phyloP scores from a whole-genome alignment of 2,888 invertebrate genomes.

The Apamea anceps region DNA sequence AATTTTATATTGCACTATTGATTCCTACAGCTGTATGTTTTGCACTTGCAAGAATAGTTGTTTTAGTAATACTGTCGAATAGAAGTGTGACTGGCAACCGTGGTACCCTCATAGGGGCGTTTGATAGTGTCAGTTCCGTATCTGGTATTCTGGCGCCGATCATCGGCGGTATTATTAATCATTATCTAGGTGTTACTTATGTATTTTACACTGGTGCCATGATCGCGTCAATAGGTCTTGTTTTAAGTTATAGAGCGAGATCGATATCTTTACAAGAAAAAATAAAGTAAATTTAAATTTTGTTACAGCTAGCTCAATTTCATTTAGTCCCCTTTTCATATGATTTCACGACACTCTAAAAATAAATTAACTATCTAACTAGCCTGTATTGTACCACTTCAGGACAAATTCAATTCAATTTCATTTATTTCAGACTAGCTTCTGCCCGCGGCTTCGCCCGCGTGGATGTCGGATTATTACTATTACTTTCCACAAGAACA shows the following conservation, averaged over 20 bases:
- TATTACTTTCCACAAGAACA: too few species aligned
- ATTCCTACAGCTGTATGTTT: slow-evolving; percentile 86
- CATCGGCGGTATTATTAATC: slow-evolving; percentile 86
- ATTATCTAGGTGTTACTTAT: slow-evolving; percentile 83
- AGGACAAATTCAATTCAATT: too few species aligned
- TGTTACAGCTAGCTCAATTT: neutral
- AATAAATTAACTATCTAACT: too few species aligned
- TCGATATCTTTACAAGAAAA: slow-evolving; percentile 61
- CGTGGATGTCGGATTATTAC: too few species aligned
- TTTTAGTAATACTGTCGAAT: slow-evolving; percentile 86
- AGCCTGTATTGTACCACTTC: too few species aligned
- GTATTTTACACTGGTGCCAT: slow-evolving; percentile 76
- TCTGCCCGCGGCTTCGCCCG: too few species aligned
- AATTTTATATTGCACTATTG: slow-evolving; percentile 80
- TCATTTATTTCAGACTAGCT: too few species aligned
- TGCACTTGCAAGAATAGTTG: slow-evolving; percentile 85
- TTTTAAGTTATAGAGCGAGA: slow-evolving; percentile 74
- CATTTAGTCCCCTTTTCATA: neutral
- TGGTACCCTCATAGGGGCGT: slow-evolving; percentile 90
- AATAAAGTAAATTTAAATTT: slow-evolving; percentile 56
- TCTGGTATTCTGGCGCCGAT: slow-evolving; percentile 90
- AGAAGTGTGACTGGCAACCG: slow-evolving; percentile 85
- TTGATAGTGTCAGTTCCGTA: slow-evolving; percentile 89
- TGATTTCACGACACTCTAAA: neutral
- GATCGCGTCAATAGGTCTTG: slow-evolving; percentile 76